Evolutionary conservation across 2,888 invertebrate species (phyloP), one percentile per base, ranked within the genome.

Genomic region (Lissonota sp.): DNA sequence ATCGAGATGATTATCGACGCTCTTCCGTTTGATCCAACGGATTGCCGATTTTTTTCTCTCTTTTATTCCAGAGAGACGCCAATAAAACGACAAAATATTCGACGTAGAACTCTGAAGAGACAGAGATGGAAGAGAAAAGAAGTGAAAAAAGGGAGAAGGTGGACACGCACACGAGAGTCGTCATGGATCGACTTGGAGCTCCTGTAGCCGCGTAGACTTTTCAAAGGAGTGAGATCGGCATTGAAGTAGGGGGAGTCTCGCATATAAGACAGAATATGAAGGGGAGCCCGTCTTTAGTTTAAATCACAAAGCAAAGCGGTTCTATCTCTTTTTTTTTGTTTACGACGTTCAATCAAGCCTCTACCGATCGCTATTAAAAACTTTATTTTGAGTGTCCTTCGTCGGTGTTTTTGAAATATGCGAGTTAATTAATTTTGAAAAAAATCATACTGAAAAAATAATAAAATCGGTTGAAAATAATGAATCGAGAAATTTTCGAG

Each of bases 181-280:
- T 26, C 78, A 67, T 72, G 66, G 70, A 73, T 70, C 69, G 74
- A 40, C 42, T 26, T 26, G 64, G 46, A 70, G 60, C 44, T 26
- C 26, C 26, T 72, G 75, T 71, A 79, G 53, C 66, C 60, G 66
- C 80, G 63, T 80, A n/a, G 82, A 75, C 81, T 82, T 84, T 82
- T 87, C 83, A 86, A 89, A 87, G 85, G 86, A 84, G 85, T 84
- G 67, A 83, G 84, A 84, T 85, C 74, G 83, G 78, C 14, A 26
- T 79, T 76, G 84, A 90, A 88, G 92, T 87, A 90, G 92, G 92
- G 92, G 91, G 62, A 83, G 83, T 82, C 85, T 86, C 86, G 88
- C 90, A 90, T 92, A 92, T 92, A 92, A 92, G 91, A 89, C 87
- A 87, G 91, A 90, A 91, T 91, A 91, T 91, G 90, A 90, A 88